A percentile compares a stretch with the other conserved stretches of the same genome.
Conservation (phyloP, 2,113 vertebrate species). For the Bungarus multicinctus region DNA sequence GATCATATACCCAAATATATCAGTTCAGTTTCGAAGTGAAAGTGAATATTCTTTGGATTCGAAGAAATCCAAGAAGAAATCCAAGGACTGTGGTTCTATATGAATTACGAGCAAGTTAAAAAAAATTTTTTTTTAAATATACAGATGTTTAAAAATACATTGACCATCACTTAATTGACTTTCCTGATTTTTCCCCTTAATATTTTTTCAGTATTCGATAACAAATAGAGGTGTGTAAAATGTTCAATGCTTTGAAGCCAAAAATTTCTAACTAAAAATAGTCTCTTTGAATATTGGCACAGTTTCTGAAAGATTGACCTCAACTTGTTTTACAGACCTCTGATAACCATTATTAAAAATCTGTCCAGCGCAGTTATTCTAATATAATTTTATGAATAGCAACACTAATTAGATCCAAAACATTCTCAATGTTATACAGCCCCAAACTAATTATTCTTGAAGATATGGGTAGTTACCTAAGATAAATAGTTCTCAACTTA, state of each 20-base stretch:
- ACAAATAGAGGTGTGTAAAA: neutral
- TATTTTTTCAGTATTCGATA: neutral
- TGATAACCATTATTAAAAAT: neutral
- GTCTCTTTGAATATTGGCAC: neutral
- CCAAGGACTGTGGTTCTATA: neutral
- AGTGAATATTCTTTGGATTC: neutral
- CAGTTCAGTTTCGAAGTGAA: neutral
- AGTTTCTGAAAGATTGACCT: neutral
- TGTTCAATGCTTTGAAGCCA: neutral
- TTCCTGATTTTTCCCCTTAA: neutral
- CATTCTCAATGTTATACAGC: neutral
- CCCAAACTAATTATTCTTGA: neutral
- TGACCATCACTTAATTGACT: neutral
- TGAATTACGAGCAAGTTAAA: neutral
- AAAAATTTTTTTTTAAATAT: neutral
- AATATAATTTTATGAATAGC: neutral
- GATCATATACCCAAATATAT: neutral
- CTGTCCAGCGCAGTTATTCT: neutral
- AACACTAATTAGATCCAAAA: conserved; percentile 3
- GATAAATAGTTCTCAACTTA: neutral
- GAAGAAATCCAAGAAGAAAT: neutral
- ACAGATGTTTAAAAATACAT: neutral
- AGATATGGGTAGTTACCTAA: neutral
- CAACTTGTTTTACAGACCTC: neutral
- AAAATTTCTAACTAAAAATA: neutral